Conservation (phyloP, 2,113 vertebrate species). For the Pontoporia blainvillei region DNA sequence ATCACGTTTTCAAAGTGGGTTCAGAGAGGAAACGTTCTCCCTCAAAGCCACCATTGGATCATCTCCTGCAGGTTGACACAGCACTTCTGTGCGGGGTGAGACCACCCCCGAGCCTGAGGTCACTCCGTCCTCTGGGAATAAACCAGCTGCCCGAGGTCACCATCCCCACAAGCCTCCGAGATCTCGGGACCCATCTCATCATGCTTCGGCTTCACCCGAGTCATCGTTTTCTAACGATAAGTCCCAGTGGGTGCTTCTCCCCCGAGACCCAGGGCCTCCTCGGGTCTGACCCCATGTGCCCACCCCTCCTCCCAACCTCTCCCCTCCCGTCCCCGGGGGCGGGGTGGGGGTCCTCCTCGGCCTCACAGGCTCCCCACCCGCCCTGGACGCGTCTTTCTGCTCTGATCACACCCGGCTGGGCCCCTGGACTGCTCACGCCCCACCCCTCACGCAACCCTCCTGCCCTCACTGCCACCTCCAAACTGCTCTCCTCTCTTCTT, state of each 20-base stretch:
- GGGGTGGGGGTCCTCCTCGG: background rate
- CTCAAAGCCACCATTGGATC: too few species aligned
- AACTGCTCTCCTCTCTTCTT: too few species aligned
- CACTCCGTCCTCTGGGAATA: too few species aligned
- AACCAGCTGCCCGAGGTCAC: background rate
- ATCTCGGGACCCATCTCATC: too few species aligned
- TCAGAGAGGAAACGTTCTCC: background rate
- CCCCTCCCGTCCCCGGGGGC: background rate
- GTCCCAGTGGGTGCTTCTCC: background rate
- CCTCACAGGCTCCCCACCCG: background rate
- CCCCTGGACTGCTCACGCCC: background rate
- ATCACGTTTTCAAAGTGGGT: background rate
- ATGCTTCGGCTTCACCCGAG: rapidly evolving
- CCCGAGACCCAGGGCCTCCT: background rate
- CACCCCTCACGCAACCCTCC: background rate
- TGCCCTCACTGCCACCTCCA: background rate
- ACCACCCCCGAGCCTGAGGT: background rate
- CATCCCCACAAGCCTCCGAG: background rate
- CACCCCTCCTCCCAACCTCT: too few species aligned
- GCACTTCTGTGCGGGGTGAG: background rate
- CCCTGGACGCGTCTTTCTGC: too few species aligned
- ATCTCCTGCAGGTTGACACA: background rate
- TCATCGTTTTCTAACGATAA: rapidly evolving
- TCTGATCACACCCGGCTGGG: rapidly evolving
- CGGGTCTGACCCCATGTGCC: too few species aligned